Evolutionary conservation across 2,797 vertebrate species (phyloP), one percentile per base, ranked within the genome.

Genomic region (Hemibagrus guttatus): DNA sequence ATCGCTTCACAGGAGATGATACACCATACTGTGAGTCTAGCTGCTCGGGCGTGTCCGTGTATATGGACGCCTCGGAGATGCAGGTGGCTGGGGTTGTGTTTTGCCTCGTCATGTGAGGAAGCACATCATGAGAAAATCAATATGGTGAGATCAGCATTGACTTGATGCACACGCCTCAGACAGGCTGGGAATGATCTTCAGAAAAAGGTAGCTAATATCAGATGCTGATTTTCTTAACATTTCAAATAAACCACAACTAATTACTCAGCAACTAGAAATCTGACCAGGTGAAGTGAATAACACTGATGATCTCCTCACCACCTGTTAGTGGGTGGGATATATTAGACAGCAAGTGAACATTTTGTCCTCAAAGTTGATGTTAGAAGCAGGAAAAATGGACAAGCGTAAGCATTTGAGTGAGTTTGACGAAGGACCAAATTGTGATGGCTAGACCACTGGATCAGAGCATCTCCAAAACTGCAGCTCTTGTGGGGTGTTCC

Each of bases 121-220:
- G 68, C 52, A 28, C 46, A 66, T 75, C 58, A 83, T 75, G 80
- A 83, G 86, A 74, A 78, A 87, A 83, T 83, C 85, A 49, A 87
- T 87, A 76, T 23, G 23, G 35, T 68, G 71, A 58, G 46, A 49
- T 23, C 63, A 35, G 39, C 52, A 7, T 21, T 14, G 21, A 39
- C 63, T 54, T 52, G 17, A 23, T 5, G 14, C 21, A 6, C 46
- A 13, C 6, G 12, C 2, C 11, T 28, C 72, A 75, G 72, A 17
- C 4, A 3, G 28, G 19, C 54, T 58, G 17, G 75, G 21, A 35
- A 78, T 56, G 52, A 56, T 54, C 5, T 74, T 74, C 12, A 63
- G 13, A 16, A 14, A 64, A n/a, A 13, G 11, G 3, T 19, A 16
- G 63, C 14, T 66, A 31, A 66, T 12, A 28, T 71, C 35, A 39